Percentiles rank a stretch among this genome's conserved stretches.
Evolutionary conservation across 2,113 vertebrate species (phyloP).

Genomic region (Anser brachyrhynchus): DNA sequence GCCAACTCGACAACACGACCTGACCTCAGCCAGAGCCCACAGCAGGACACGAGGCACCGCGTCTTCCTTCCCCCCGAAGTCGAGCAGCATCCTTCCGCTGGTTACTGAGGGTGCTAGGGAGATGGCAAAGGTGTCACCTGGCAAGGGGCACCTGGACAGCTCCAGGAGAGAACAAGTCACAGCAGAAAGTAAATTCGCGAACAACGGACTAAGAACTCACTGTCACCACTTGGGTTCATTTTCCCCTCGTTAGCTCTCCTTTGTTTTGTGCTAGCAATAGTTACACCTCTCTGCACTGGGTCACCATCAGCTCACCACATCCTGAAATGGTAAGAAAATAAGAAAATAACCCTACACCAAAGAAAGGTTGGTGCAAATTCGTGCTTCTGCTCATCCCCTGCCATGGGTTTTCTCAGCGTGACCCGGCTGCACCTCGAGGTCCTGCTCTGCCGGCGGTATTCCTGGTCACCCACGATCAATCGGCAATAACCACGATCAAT

Average conservation of each 20-base stretch:
- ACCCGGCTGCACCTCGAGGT: neutral
- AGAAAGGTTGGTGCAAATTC: neutral
- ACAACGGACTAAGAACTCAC: neutral
- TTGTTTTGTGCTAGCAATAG: neutral
- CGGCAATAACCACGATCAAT: fast-evolving
- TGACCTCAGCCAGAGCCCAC: neutral
- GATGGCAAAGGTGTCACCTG: neutral
- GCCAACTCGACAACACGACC: neutral
- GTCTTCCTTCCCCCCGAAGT: neutral
- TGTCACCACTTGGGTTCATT: neutral
- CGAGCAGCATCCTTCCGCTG: neutral
- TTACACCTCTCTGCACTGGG: neutral
- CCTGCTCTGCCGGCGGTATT: neutral
- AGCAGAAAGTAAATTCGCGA: neutral
- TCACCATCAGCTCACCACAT: neutral
- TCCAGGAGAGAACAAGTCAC: neutral
- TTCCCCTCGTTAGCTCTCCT: neutral
- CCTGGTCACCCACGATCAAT: too few relatives aligned
- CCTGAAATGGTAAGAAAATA: neutral
- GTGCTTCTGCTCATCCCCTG: neutral
- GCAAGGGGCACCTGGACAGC: neutral
- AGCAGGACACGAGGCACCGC: neutral
- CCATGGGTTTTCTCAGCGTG: neutral
- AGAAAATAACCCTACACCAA: neutral
- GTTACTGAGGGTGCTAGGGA: neutral